phyloP scores from a whole-genome alignment of 1,140 invertebrate genomes.

The Hycleus cichorii region DNA sequence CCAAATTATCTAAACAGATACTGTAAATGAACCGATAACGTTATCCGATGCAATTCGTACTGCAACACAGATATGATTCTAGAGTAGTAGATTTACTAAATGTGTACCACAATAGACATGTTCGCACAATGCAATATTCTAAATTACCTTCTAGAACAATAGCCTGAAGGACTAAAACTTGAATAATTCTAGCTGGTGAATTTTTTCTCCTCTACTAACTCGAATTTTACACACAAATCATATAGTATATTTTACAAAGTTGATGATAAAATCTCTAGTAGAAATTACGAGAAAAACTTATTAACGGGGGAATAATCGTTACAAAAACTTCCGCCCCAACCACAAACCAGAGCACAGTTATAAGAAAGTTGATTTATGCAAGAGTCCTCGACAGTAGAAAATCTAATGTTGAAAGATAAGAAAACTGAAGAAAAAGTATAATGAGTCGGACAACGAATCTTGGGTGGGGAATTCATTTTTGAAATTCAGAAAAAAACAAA shows the following conservation, averaged over 20 bases:
- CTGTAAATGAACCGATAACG: constrained; percentile 21
- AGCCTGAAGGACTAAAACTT: too few relatives aligned
- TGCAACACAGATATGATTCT: too few relatives aligned
- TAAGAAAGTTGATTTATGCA: constrained; percentile 14
- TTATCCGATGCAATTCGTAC: constrained; percentile 13
- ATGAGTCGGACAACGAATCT: not conserved
- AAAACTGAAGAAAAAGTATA: constrained; percentile 4
- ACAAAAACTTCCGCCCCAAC: constrained; percentile 1
- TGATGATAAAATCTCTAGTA: not conserved
- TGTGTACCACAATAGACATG: too few relatives aligned
- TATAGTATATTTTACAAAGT: constrained; percentile 2
- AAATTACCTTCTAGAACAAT: too few relatives aligned
- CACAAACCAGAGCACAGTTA: not conserved
- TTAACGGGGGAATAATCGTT: constrained; percentile 5
- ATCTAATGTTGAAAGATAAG: not conserved
- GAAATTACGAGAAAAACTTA: constrained; percentile 11
- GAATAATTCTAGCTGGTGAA: not conserved
- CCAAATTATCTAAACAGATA: constrained; percentile 22
- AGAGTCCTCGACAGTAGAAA: not conserved
- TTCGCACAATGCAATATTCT: too few relatives aligned
- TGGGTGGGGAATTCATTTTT: too few relatives aligned
- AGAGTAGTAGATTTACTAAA: too few relatives aligned
- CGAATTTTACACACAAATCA: too few relatives aligned
- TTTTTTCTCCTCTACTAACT: not conserved
- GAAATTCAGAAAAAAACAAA: not conserved